Percentiles rank a stretch among this genome's conserved stretches.
Conservation (phyloP, 64 coral and sea anemone genomes). For the Actinia tenebrosa region DNA sequence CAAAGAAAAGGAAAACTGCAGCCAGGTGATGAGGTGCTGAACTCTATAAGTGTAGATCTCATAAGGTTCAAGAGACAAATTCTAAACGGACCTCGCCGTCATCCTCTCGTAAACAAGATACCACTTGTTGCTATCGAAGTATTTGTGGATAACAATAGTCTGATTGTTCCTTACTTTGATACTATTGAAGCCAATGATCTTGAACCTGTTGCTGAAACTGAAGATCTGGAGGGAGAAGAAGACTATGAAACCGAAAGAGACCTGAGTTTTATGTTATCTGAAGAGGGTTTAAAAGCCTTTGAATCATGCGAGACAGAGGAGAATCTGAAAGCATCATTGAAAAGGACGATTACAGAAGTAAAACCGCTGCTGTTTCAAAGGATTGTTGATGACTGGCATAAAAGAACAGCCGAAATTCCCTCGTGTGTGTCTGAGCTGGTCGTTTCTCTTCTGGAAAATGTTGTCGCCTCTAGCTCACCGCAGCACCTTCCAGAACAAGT, state of each 20-base stretch:
- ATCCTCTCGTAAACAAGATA: conserved; percentile 10
- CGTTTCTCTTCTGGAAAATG: neutral
- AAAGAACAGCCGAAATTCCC: neutral
- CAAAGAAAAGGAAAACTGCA: neutral
- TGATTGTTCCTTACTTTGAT: conserved; percentile 12
- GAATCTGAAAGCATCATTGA: neutral
- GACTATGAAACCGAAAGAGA: conserved; percentile 1
- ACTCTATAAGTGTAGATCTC: conserved; percentile 9
- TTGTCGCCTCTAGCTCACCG: neutral
- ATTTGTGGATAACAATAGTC: neutral
- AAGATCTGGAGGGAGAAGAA: conserved; percentile 6
- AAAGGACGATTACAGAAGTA: neutral
- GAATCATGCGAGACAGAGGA: neutral
- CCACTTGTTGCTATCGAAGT: neutral
- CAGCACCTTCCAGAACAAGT: neutral
- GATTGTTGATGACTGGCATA: neutral
- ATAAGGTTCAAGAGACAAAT: neutral
- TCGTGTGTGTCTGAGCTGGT: neutral
- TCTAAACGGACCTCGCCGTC: neutral
- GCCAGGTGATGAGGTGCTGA: neutral
- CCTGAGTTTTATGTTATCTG: neutral
- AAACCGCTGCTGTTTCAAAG: neutral
- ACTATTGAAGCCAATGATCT: neutral
- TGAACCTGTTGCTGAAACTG: neutral
- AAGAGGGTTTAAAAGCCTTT: neutral